A percentile compares a stretch with the other conserved stretches of the same genome.
Conservation (phyloP, 1,140 invertebrate species). For the Leptinotarsa defecta region DNA sequence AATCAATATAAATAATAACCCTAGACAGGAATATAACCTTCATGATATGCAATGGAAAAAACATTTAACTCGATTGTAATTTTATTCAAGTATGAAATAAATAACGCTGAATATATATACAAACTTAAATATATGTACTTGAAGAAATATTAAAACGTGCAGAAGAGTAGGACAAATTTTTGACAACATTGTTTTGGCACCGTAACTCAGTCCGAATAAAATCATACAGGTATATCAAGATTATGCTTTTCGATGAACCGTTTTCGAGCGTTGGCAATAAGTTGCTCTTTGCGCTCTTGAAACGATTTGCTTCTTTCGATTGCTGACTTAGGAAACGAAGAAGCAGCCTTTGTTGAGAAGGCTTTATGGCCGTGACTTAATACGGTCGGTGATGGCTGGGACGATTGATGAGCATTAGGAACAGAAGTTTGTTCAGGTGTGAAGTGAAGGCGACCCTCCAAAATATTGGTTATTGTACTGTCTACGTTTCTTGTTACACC, state of each 20-base stretch:
- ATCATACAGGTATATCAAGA: conserved; percentile 54
- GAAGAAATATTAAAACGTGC: conserved; percentile 20
- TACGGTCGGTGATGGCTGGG: conserved; percentile 15
- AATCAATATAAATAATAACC: too few relatives aligned
- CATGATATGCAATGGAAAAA: too few relatives aligned
- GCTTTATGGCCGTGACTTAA: conserved; percentile 43
- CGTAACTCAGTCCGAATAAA: not conserved
- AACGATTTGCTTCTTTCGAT: conserved; percentile 69
- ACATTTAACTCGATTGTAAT: too few relatives aligned
- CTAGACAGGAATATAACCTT: too few relatives aligned
- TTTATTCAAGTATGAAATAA: too few relatives aligned
- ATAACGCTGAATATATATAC: not conserved
- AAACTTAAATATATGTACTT: conserved; percentile 22
- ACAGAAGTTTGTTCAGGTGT: conserved; percentile 60
- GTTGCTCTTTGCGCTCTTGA: conserved; percentile 75
- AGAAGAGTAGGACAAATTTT: conserved; percentile 18
- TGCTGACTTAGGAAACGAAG: conserved; percentile 66
- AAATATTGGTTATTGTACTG: conserved; percentile 78
- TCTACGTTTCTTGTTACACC: conserved; percentile 78
- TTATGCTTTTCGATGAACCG: conserved; percentile 81
- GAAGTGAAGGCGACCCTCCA: conserved; percentile 74
- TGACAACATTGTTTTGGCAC: conserved; percentile 15
- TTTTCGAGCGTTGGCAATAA: conserved; percentile 76
- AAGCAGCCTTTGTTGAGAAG: conserved; percentile 56
- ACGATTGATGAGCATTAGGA: conserved; percentile 1